Conservation (phyloP, 2,888 invertebrate species). For the Chironomus riparius region DNA sequence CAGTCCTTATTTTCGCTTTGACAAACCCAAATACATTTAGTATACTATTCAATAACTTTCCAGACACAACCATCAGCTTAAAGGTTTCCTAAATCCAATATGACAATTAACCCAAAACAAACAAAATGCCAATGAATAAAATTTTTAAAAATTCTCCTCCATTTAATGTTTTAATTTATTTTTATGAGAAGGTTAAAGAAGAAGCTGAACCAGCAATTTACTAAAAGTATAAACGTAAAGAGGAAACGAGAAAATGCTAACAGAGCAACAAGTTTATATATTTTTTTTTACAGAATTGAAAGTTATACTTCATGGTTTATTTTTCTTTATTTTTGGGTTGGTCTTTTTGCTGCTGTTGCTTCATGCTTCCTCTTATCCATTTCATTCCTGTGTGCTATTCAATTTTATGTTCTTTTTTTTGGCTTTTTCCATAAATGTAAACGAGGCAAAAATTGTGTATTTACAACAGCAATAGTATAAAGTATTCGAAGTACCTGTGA, state of each 20-base stretch:
- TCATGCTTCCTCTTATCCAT: not conserved
- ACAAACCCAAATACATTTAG: too few relatives aligned
- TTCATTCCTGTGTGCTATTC: not conserved
- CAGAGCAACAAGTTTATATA: constrained; percentile 19
- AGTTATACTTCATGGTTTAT: constrained; percentile 12
- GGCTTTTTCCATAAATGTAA: constrained; percentile 17
- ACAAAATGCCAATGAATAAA: too few relatives aligned
- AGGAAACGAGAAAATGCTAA: not conserved
- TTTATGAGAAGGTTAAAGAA: not conserved
- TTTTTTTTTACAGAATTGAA: constrained; percentile 5
- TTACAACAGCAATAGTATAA: not conserved
- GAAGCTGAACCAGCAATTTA: not conserved
- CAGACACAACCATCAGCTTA: too few relatives aligned
- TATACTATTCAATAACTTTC: too few relatives aligned
- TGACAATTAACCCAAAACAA: too few relatives aligned
- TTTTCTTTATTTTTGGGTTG: not conserved
- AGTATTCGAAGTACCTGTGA: constrained; percentile 5
- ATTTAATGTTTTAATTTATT: not conserved
- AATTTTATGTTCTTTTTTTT: constrained; percentile 12
- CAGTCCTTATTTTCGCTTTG: too few relatives aligned
- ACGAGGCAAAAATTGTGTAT: constrained; percentile 7
- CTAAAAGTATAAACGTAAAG: not conserved
- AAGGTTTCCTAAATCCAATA: too few relatives aligned
- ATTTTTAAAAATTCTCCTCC: not conserved
- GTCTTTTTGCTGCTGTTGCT: not conserved